Conservation (phyloP, 2,888 invertebrate genomes). For the Dolichomitus sp. region DNA sequence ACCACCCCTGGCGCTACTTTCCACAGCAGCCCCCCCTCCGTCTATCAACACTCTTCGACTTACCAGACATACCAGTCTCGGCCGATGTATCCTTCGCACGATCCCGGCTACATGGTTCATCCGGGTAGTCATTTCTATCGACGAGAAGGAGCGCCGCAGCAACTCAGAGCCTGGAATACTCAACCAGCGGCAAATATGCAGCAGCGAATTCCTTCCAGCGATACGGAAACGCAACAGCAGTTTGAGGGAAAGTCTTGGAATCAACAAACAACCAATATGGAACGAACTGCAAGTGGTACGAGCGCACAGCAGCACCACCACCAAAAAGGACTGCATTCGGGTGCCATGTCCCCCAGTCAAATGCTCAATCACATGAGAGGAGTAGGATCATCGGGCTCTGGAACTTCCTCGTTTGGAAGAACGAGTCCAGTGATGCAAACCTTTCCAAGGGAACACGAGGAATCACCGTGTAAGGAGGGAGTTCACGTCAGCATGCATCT, state of each 20-base stretch:
- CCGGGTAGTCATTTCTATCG: background rate
- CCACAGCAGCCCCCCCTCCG: background rate
- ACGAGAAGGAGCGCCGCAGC: background rate
- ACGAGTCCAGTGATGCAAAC: constrained; percentile 26
- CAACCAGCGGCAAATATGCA: background rate
- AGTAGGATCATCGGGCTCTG: background rate
- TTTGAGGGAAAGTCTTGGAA: background rate
- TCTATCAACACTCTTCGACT: background rate
- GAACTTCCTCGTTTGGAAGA: background rate
- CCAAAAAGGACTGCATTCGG: background rate
- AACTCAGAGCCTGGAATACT: background rate
- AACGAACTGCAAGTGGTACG: background rate
- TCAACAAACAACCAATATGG: background rate
- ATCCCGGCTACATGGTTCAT: background rate
- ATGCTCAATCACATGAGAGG: constrained; percentile 52
- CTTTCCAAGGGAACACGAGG: constrained; percentile 35
- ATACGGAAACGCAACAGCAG: background rate
- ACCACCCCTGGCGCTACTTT: background rate
- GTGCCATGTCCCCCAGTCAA: constrained; percentile 6
- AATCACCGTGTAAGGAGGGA: constrained; percentile 5
- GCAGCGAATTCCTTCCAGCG: background rate
- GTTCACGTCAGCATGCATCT: constrained; percentile 38
- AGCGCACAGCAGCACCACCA: background rate
- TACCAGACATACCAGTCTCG: background rate
- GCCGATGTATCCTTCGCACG: background rate